phyloP scores from a whole-genome alignment of 2,113 vertebrate genomes.

The Romanogobio albipinnatus region DNA sequence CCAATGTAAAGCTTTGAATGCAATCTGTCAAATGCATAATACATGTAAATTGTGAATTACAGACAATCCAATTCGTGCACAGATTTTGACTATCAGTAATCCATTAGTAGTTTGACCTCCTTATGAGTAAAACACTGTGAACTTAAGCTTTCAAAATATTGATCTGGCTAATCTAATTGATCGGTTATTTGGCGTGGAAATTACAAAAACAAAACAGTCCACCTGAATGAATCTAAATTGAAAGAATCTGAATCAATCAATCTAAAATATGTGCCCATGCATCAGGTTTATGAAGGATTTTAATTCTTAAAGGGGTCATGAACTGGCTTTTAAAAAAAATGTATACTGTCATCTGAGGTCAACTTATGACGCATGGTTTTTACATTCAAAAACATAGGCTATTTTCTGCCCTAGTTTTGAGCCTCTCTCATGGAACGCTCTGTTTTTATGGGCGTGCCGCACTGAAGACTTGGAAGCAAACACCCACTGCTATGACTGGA shows the following conservation, averaged over 20 bases:
- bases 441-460: no score
- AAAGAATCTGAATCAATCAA: not conserved
- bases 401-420: no score
- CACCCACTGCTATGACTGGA: no score
- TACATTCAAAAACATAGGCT: no score
- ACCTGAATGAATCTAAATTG: not conserved
- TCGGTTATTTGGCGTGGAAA: not conserved
- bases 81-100: not conserved
- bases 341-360: no score
- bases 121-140: not conserved
- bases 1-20: not conserved
- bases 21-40: not conserved
- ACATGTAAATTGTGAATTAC: not conserved
- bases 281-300: not conserved
- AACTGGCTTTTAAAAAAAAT: no score
- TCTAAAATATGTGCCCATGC: not conserved
- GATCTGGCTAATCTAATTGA: not conserved
- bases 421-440: no score
- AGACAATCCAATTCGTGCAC: not conserved
- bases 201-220: not conserved
- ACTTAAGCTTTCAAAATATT: not conserved
- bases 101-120: not conserved
- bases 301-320: not conserved
- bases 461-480: no score
- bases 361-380: no score